Base-by-base conservation (phyloP, 2,113 vertebrate species). In the Plectropomus leopardus region DNA sequence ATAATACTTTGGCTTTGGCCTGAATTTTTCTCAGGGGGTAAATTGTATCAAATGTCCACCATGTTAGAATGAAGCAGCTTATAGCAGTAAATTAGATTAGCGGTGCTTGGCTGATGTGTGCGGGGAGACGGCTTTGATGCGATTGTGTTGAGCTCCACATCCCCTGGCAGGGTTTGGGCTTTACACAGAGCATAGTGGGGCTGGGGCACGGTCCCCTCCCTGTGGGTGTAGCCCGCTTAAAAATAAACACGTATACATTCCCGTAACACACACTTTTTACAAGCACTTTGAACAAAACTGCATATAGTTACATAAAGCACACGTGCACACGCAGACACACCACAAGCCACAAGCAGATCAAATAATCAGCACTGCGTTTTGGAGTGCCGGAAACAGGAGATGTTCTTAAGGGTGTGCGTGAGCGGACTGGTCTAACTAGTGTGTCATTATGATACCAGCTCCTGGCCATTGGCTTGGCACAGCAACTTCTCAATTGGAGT, bases 361-460 rank as follows among this genome's bases (percentile, higher is more conserved):
- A 70, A 75, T 88, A 68, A 84, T 91, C 72, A 70, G 65, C 67
- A 2, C 44, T 85, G 84, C 13, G 65, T 87, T 85, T 78, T 60
- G 70, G 74, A 60, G 75, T 47, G 61, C 63, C 65, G 78, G 76
- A 85, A 83, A 82, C 68, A 45, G 80, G 79, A 70, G 84, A 83
- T 83, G 74, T 63, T 84, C 85, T 75, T 55, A 45, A 48, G 81
- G 72, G 82, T 68, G 82, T 85, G 88, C 59, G 78, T 89, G 89
- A 76, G 76, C 15, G 23, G 54, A 74, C 67, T 58, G 63, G 72
- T 85, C 73, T 80, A 76, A 75, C 78, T 84, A 80, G 60, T 81
- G 65, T 91, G 84, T 89, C 82, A 90, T 92, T 88, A 85, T 47
- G 66, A 83, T 86, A 83, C 64, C 82, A 86, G 75, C 82, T 89